Base-by-base conservation (phyloP, 2,797 vertebrate genomes). In the Mus minutoides region DNA sequence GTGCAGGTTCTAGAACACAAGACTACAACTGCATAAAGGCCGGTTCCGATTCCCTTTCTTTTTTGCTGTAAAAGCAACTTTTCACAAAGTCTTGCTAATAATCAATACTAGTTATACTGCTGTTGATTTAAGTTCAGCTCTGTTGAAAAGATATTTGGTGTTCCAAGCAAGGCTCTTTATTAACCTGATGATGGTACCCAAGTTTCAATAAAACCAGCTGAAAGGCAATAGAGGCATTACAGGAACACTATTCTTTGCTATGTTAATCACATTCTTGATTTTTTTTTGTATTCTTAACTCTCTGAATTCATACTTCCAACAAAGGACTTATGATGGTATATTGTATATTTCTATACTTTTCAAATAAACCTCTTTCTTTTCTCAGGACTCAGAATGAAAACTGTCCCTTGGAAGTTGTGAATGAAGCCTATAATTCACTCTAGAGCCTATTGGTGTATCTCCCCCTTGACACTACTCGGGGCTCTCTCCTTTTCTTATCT, bases 61-160 rank as follows among this genome's bases (percentile, higher is more conserved):
- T 78, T 75, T 14, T 24, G 58, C 43, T 31, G 49, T 76, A 62
- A 54, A 24, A 87, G 60, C 73, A 49, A 34, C 9, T 19, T 83
- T 79, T 40, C 62, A n/a, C 43, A 37, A 84, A 71, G 8, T 92
- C 54, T 58, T 78, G 26, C 49, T 62, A 13, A 3, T 29, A 40
- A 37, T 71, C 21, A 21, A 77, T 84, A 58, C 43, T 75, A 58
- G 34, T 76, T 78, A 52, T 6, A 2, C 78, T 49, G 62, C 62
- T 56, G 13, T n/a, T 94, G 60, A 88, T 90, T 85, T 64, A 69
- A 92, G 29, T 78, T 90, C 69, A 56, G 7, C 31, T 88, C 92
- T 91, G 56, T 31, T 91, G 86, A 80, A 91, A 91, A 83, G 67
- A 22, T 64, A 79, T 31, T 56, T 69, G 64, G 62, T 73, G 64